A percentile compares a stretch with the other conserved stretches of the same genome.
Evolutionary conservation across 2,797 vertebrate species (phyloP).

Genomic region (Benthosema pterotum): DNA sequence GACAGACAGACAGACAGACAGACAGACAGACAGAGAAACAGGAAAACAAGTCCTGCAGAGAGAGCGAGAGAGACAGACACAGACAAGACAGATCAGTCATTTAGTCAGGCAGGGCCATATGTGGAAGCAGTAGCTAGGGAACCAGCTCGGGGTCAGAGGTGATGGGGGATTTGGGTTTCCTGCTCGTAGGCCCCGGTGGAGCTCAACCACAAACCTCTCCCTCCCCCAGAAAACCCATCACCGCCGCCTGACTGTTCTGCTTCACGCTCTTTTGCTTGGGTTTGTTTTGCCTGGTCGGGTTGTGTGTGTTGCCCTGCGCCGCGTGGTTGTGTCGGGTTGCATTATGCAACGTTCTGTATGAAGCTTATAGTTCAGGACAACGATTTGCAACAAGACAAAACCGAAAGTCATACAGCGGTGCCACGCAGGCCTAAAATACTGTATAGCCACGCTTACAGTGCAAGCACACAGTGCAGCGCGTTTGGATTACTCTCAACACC

Average conservation of each 20-base stretch:
- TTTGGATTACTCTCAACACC: too few species aligned
- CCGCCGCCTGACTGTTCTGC: constrained; percentile 35
- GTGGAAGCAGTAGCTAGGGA: constrained; percentile 72
- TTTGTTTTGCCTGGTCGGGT: too few species aligned
- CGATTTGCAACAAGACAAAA: too few species aligned
- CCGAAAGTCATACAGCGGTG: too few species aligned
- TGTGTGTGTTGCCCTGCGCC: constrained; percentile 11
- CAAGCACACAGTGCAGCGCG: too few species aligned
- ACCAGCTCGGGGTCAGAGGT: constrained; percentile 70
- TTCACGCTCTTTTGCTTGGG: constrained; percentile 1
- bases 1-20: background rate
- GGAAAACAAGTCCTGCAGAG: background rate
- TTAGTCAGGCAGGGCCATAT: constrained; percentile 58
- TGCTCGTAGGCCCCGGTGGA: constrained; percentile 63
- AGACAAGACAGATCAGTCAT: constrained; percentile 40
- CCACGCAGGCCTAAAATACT: too few species aligned
- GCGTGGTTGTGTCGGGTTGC: background rate
- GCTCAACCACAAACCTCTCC: constrained; percentile 52
- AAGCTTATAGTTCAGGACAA: too few species aligned
- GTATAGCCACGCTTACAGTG: too few species aligned
- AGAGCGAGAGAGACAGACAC: constrained; percentile 10
- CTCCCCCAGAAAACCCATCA: constrained; percentile 49
- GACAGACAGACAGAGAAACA: background rate
- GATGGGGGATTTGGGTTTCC: constrained; percentile 76
- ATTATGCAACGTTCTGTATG: too few species aligned